Evolutionary conservation across 2,888 invertebrate genomes (phyloP).

Genomic region (Hypomecis punctinalis): DNA sequence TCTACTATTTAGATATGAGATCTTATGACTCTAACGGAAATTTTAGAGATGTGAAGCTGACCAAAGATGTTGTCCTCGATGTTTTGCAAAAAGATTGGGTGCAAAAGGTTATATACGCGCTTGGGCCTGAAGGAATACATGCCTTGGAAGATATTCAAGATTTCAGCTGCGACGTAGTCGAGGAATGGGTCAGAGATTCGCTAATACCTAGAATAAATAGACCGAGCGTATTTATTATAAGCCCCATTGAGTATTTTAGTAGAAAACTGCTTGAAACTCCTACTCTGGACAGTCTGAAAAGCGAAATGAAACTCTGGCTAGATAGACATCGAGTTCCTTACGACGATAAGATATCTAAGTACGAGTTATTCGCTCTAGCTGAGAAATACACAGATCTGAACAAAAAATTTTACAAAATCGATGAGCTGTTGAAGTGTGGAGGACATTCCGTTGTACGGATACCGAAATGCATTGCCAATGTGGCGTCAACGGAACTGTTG

Average conservation of each 20-base stretch:
- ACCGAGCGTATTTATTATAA: conserved; percentile 48
- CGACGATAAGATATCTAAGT: conserved; percentile 43
- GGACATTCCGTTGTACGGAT: conserved; percentile 50
- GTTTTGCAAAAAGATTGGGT: conserved; percentile 15
- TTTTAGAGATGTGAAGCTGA: conserved; percentile 26
- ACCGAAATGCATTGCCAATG: conserved; percentile 45
- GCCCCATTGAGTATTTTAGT: conserved; percentile 39
- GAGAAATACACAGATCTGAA: conserved; percentile 48
- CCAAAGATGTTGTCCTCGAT: not conserved
- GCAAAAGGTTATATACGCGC: conserved; percentile 43
- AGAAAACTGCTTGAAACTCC: conserved; percentile 37
- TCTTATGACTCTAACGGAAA: conserved; percentile 29
- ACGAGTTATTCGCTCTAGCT: conserved; percentile 49
- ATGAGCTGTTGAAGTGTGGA: conserved; percentile 38
- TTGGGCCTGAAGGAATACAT: conserved; percentile 37
- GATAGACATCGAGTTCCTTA: conserved; percentile 46
- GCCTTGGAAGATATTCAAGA: conserved; percentile 27
- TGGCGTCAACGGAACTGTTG: conserved; percentile 37
- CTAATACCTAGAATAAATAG: conserved; percentile 37
- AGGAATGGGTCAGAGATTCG: conserved; percentile 43
- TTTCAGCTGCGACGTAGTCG: conserved; percentile 36
- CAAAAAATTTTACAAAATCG: conserved; percentile 36
- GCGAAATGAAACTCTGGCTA: conserved; percentile 52
- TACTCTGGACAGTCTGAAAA: conserved; percentile 37
- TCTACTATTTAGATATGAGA: conserved; percentile 51